Conservation (phyloP, 92 coral and sea anemone species). For the Pocillopora grandis region DNA sequence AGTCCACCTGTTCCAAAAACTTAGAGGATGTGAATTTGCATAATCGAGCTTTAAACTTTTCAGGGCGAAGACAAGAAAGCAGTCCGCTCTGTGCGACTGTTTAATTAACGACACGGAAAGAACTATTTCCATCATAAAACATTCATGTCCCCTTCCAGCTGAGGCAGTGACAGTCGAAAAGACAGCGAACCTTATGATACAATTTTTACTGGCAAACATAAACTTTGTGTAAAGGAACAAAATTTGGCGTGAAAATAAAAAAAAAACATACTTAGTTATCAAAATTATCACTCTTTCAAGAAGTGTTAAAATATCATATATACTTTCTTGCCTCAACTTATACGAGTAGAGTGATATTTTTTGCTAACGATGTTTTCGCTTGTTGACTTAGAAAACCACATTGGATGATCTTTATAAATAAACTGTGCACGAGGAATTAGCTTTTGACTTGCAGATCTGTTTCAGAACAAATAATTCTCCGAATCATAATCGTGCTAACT, state of each 20-base stretch:
- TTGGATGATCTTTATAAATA: background rate
- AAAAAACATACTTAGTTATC: background rate
- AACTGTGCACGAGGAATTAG: background rate
- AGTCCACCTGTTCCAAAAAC: constrained; percentile 4
- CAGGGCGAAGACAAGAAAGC: background rate
- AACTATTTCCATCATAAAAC: background rate
- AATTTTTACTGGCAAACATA: background rate
- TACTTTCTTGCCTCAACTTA: background rate
- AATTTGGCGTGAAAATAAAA: background rate
- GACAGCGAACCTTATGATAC: background rate
- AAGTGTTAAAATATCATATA: background rate
- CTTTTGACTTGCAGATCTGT: background rate
- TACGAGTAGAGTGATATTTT: too few species aligned
- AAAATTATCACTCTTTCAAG: background rate
- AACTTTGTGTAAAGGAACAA: background rate
- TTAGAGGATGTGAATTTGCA: constrained; percentile 12
- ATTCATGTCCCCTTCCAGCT: background rate
- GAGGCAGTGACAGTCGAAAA: background rate
- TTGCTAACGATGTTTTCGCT: background rate
- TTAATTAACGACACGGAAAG: background rate
- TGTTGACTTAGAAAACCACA: background rate
- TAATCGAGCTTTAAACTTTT: constrained; percentile 4
- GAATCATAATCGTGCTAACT: background rate
- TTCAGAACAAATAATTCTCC: background rate
- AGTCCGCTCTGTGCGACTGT: background rate